phyloP scores from a whole-genome alignment of 64 coral and sea anemone species.

The Stylophora pistillata region DNA sequence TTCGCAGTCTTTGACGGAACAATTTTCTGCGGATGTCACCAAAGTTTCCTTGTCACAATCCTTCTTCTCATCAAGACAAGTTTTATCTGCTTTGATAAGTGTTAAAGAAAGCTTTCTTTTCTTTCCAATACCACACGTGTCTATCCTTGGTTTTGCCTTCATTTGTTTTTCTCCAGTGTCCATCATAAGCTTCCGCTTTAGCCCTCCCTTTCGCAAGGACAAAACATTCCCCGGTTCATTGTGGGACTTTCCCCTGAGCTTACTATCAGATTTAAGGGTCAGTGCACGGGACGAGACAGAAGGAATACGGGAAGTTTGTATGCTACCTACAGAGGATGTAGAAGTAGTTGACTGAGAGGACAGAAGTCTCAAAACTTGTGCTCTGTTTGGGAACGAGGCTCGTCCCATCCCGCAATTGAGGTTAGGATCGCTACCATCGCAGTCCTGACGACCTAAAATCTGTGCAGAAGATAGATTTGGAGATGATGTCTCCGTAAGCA shows the following conservation, averaged over 20 bases:
- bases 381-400: conserved; percentile 12
- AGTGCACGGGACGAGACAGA: background rate
- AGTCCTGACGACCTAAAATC: background rate
- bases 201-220: conserved; percentile 4
- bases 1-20: background rate
- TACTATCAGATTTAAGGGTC: background rate
- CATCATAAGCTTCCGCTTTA: conserved; percentile 1
- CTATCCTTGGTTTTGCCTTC: background rate
- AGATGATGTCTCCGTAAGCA: background rate
- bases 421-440: background rate
- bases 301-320: background rate
- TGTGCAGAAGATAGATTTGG: background rate
- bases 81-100: background rate
- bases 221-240: background rate
- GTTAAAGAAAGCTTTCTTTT: conserved; percentile 36
- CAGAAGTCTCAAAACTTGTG: background rate
- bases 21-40: background rate
- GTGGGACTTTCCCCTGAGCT: background rate
- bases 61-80: background rate
- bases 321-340: background rate
- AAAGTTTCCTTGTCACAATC: background rate
- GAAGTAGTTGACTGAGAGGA: background rate
- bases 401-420: background rate
- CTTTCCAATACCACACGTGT: background rate
- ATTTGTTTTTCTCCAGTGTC: background rate